Base-by-base conservation (phyloP, 2,797 vertebrate species). In the Hydrolagus colliei region DNA sequence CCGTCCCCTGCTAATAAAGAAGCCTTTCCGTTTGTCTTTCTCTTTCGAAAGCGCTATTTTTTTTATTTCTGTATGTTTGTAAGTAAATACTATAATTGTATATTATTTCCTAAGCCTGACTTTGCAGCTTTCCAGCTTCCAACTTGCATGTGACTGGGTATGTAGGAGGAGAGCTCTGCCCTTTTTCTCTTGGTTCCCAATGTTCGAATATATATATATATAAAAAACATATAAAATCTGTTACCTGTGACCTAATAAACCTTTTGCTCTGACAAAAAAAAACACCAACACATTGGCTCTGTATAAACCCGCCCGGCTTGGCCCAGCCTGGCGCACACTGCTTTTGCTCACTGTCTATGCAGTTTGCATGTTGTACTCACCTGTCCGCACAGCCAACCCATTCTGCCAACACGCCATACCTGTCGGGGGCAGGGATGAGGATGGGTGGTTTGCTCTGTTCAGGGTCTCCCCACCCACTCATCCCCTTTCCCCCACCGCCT, bases 81-180 rank as follows among this genome's bases (percentile, higher is more conserved):
- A 96, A 97, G 97, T 97, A 96, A 95, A 93, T 97, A 90, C 93
- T 91, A 92, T 92, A 93, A 93, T 94, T 95, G 95, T 98, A 94
- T 96, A 95, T 96, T 94, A 95, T 96, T 93, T 89, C 92, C 88
- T 87, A 86, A 75, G 87, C 89, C 41, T 52, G 41, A 87, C 90
- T 91, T 89, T 90, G 88, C 92, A 89, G 90, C 92, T 95, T 91
- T 95, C 94, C 91, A 92, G 93, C 95, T 96, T 95, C 94, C 92
- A 95, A 93, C 94, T 94, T 91, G 95, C 94, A 92, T 93, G 95
- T 94, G 94, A 95, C 92, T 92, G 91, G 89, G 87, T 87, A 35
- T 84, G 79, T 84, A 84, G 63, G 68, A 71, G 79, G 79, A 68
- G 11, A 71, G 41, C 65, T 41, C 32, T 11, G 35, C 16, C 35